Percentiles rank a stretch among this genome's conserved stretches.
Evolutionary conservation across 2,113 vertebrate genomes (phyloP).

Genomic region (Melanotaenia duboulayi): DNA sequence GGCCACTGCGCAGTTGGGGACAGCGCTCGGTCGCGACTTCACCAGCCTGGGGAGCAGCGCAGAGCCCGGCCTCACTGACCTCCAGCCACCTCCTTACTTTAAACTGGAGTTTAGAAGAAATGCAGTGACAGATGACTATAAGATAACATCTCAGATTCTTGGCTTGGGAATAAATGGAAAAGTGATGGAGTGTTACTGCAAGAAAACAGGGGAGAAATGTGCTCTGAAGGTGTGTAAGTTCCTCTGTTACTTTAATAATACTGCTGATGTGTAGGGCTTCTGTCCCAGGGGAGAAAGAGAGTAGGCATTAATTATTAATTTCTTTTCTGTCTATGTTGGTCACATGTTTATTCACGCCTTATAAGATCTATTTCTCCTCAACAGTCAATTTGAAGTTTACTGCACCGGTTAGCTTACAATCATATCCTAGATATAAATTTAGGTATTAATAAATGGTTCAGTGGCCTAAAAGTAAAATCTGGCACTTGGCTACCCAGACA

Average conservation of each 20-base stretch:
- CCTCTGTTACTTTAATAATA: not conserved
- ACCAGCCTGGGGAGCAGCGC: constrained; percentile 26
- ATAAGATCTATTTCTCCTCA: not conserved
- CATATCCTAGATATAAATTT: not conserved
- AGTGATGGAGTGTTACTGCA: constrained; percentile 75
- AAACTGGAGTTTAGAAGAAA: constrained; percentile 62
- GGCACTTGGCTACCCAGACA: constrained; percentile 4
- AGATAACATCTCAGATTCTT: constrained; percentile 70
- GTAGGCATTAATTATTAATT: constrained; percentile 45
- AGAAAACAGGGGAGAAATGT: constrained; percentile 72
- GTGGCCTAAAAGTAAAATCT: constrained; percentile 7
- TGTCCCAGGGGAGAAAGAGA: constrained; percentile 3
- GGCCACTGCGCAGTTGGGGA: constrained; percentile 34
- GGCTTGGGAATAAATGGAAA: constrained; percentile 76
- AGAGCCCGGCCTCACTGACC: constrained; percentile 33
- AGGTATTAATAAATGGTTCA: not conserved
- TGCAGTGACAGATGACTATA: constrained; percentile 74
- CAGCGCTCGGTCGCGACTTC: constrained; percentile 33
- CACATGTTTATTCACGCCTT: not conserved
- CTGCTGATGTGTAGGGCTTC: constrained; percentile 7
- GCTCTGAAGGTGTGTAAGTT: constrained; percentile 72
- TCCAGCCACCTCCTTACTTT: constrained; percentile 38
- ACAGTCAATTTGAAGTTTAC: too few species aligned
- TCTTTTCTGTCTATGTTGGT: constrained; percentile 6
- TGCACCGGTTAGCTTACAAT: not conserved